Conservation (phyloP, 2,113 vertebrate species). For the Lophotis ruficrista region DNA sequence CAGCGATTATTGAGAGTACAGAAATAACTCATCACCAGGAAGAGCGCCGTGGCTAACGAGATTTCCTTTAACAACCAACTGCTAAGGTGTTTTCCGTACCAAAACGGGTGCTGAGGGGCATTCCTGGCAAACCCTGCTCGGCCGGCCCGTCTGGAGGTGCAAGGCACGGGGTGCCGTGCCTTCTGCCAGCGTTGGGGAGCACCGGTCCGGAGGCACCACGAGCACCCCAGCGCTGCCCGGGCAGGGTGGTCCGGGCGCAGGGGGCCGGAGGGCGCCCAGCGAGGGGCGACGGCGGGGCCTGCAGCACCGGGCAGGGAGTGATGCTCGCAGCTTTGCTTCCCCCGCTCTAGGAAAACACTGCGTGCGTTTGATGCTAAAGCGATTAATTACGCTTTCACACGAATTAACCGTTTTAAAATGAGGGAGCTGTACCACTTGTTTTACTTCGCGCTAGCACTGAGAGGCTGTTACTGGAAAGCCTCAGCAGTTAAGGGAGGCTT, state of each 20-base stretch:
- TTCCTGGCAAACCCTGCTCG: neutral
- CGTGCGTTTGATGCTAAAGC: fast-evolving
- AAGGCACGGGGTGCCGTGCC: fast-evolving
- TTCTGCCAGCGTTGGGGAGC: neutral
- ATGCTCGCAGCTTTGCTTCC: neutral
- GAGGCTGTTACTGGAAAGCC: neutral
- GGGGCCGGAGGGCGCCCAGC: fast-evolving
- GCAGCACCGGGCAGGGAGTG: fast-evolving
- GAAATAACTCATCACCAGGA: neutral
- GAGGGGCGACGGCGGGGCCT: fast-evolving
- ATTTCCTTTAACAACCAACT: fast-evolving
- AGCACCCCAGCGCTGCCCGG: neutral
- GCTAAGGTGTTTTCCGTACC: neutral
- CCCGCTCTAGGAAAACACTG: fast-evolving
- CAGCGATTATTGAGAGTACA: neutral
- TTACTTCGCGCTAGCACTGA: fast-evolving
- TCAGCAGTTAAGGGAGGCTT: neutral
- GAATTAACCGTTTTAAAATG: neutral
- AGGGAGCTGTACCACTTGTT: neutral
- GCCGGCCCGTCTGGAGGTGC: neutral
- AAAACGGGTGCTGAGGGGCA: fast-evolving
- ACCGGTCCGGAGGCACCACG: fast-evolving
- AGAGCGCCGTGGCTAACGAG: fast-evolving
- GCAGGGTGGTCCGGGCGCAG: fast-evolving
- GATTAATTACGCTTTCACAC: fast-evolving